Evolutionary conservation across 2,113 vertebrate genomes (phyloP).

Genomic region (Vulpes vulpes): DNA sequence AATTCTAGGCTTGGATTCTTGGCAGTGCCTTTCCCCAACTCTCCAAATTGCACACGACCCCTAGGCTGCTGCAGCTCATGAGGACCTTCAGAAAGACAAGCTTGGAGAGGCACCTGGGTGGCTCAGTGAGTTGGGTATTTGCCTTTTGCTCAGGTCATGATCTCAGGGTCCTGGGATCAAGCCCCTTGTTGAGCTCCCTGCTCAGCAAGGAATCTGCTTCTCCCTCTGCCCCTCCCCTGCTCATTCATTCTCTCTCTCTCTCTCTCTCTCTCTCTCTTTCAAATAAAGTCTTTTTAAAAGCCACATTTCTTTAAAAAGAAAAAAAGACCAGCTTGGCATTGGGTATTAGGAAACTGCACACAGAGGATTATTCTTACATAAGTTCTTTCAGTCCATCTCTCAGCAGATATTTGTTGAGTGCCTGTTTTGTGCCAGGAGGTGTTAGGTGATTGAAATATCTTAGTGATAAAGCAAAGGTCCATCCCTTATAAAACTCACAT

Average conservation of each 20-base stretch:
- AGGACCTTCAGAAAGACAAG: not conserved
- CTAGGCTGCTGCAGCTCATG: not conserved
- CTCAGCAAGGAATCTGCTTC: no score
- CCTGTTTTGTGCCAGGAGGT: not conserved
- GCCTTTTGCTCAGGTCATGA: no score
- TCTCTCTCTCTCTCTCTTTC: no score
- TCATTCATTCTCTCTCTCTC: no score
- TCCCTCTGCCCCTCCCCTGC: no score
- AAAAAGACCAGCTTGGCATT: not conserved
- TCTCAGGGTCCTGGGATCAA: no score
- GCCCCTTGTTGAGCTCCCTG: no score
- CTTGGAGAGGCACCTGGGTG: not conserved
- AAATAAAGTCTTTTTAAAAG: no score
- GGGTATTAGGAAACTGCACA: not conserved
- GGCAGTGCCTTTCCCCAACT: not conserved
- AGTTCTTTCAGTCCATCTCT: not conserved
- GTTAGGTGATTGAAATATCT: not conserved
- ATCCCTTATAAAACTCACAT: not conserved
- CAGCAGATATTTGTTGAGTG: conserved; percentile 15
- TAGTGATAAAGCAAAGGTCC: not conserved
- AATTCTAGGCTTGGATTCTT: not conserved
- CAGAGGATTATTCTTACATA: not conserved
- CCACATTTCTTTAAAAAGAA: not conserved
- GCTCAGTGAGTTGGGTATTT: no score
- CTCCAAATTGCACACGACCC: not conserved